These are phyloP conservation scores for Chymomyza costata DNA, from an alignment of 1,140 invertebrate species.

Conservation along the genomic window DNA sequence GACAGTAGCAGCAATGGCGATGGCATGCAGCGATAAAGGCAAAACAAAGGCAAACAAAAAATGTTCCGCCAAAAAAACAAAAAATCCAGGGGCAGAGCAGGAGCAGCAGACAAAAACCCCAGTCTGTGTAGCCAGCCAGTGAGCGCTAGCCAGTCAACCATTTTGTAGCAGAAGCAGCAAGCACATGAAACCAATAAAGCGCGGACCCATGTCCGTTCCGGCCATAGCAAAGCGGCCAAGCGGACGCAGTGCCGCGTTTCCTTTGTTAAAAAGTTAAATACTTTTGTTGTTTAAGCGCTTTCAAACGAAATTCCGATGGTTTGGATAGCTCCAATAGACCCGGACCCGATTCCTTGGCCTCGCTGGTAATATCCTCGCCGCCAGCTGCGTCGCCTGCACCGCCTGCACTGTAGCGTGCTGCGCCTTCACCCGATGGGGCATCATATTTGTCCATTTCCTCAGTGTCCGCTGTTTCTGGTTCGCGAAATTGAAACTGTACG, in stretches of 20 bases:
- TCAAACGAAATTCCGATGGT: slow-evolving; percentile 75
- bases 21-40: slow-evolving; percentile 68
- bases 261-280: slow-evolving; percentile 73
- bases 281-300: slow-evolving; percentile 74
- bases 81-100: slow-evolving; percentile 8
- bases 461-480: slow-evolving; percentile 59
- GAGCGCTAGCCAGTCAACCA: slow-evolving; percentile 22
- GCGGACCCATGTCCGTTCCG: slow-evolving; percentile 34
- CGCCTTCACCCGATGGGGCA: slow-evolving; percentile 27
- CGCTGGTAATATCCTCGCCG: slow-evolving; percentile 52
- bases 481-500: slow-evolving; percentile 74
- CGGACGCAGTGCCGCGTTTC: slow-evolving; percentile 35
- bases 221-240: too few species aligned
- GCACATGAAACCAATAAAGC: slow-evolving; percentile 55
- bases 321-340: slow-evolving; percentile 73
- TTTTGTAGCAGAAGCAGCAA: neutral
- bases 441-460: slow-evolving; percentile 56
- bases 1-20: slow-evolving; percentile 51
- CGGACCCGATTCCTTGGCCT: slow-evolving; percentile 61
- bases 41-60: slow-evolving; percentile 68
- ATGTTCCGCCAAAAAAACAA: slow-evolving; percentile 44
- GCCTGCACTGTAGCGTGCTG: slow-evolving; percentile 10
- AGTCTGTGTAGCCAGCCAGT: slow-evolving; percentile 39
- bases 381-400: slow-evolving; percentile 33
- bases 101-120: slow-evolving; percentile 35